Base-by-base conservation (phyloP, 2,888 invertebrate species). In the Eilema sororculum region DNA sequence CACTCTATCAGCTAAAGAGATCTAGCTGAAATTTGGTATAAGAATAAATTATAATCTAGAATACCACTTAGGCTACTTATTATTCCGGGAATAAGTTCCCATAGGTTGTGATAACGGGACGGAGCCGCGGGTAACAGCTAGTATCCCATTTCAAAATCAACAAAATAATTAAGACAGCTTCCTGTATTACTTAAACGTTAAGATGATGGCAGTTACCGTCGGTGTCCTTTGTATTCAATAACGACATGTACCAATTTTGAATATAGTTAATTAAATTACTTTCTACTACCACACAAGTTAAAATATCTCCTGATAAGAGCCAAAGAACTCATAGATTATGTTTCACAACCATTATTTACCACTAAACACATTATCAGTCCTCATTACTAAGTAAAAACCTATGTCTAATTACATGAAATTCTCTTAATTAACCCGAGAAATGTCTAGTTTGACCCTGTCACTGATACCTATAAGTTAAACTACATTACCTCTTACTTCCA, bases 351-450 rank as follows among this genome's bases (percentile, higher is more conserved):
- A 79, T 71, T 67, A 78, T 76, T 78, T 73, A 75, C 60, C 66
- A 63, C 60, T 61, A 57, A 66, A 6, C 57, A 61, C 62, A 65
- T 72, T 79, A 81, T 80, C 78, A 73, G 75, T 70, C 20, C 74
- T 78, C 78, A 78, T 81, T 81, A 80, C 67, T 61, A 74, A 70
- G 71, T 75, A 78, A 80, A 81, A 81, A 80, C 75, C 73, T 77
- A 78, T 75, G 80, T 81, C 82, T 81, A 80, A 82, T 81, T 81
- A 81, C 78, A 77, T 58, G 69, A 78, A 77, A 77, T 74, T 75
- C 77, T 72, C 77, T 79, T 82, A 81, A 81, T 81, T 81, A 81
- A 65, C 58, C 68, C 28, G 69, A 75, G 76, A 76, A 73, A 67
- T 72, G 58, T 71, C 60, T 74, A 74, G 65, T 76, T 69, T 74